Evolutionary conservation across 2,888 invertebrate species (phyloP).

Genomic region (Volucella inanis): DNA sequence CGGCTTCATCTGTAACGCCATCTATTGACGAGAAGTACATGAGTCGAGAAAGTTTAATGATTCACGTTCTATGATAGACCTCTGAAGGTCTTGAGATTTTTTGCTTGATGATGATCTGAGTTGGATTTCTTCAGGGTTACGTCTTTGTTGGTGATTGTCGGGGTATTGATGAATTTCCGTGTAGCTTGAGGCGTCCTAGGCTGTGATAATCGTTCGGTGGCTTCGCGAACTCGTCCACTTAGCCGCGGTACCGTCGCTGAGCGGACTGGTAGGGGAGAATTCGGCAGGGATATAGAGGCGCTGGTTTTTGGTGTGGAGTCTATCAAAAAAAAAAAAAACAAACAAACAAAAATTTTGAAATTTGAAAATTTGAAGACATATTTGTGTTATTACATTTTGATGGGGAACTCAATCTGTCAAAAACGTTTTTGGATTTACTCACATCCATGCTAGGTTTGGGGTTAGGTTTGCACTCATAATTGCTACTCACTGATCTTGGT

Average conservation of each 20-base stretch:
- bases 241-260: slow-evolving; percentile 82
- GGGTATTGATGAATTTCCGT: slow-evolving; percentile 63
- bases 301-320: slow-evolving; percentile 75
- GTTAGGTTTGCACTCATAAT: slow-evolving; percentile 70
- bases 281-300: slow-evolving; percentile 81
- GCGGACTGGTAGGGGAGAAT: slow-evolving; percentile 79
- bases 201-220: slow-evolving; percentile 82
- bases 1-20: slow-evolving; percentile 18
- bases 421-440: slow-evolving; percentile 76
- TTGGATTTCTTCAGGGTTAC: slow-evolving; percentile 59
- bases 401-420: slow-evolving; percentile 77
- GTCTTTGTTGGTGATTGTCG: slow-evolving; percentile 56
- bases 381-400: slow-evolving; percentile 76
- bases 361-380: slow-evolving; percentile 1
- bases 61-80: slow-evolving; percentile 63
- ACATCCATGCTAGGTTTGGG: slow-evolving; percentile 76
- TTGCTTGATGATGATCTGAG: slow-evolving; percentile 67
- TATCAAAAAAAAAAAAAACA: slow-evolving; percentile 48
- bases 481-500: slow-evolving; percentile 62
- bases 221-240: slow-evolving; percentile 83
- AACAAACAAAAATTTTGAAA: slow-evolving; percentile 16
- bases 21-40: slow-evolving; percentile 14
- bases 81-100: slow-evolving; percentile 69
- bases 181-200: slow-evolving; percentile 78
- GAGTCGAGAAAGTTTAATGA: slow-evolving; percentile 2